Evolutionary conservation across 2,113 vertebrate genomes (phyloP).

Genomic region (Gallinago paraguaiae): DNA sequence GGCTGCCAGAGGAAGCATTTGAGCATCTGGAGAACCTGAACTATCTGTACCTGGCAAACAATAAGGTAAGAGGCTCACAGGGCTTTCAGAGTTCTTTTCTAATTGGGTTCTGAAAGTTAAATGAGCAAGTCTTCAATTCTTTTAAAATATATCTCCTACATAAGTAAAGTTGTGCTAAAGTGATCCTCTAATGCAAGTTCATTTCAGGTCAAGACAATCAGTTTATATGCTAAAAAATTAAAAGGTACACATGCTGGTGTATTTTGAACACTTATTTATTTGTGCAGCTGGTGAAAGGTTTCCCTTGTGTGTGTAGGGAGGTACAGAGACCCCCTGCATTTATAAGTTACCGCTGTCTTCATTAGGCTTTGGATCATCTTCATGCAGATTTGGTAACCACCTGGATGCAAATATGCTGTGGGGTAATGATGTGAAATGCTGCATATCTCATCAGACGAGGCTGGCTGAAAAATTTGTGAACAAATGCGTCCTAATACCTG

Average conservation of each 20-base stretch:
- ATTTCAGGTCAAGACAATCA: background rate
- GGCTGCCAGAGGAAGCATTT: conserved; percentile 92
- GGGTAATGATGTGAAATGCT: background rate
- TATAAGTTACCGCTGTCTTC: background rate
- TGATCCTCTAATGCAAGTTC: background rate
- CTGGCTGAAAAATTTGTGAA: background rate
- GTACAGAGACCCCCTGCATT: background rate
- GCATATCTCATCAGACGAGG: background rate
- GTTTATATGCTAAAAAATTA: background rate
- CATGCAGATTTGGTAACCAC: background rate
- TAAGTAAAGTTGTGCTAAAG: background rate
- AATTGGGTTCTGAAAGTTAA: background rate
- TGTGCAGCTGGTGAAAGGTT: background rate
- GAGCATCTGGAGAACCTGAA: conserved; percentile 89
- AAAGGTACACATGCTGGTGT: background rate
- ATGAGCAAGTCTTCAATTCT: background rate
- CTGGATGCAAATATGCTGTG: background rate
- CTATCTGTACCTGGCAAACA: conserved; percentile 97
- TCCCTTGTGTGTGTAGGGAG: background rate
- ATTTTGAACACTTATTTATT: background rate
- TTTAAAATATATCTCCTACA: background rate
- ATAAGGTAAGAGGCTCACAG: conserved; percentile 84
- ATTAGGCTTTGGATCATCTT: background rate
- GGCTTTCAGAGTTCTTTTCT: background rate
- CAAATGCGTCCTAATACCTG: background rate